phyloP scores from a whole-genome alignment of 2,797 vertebrate species.

The Melanotaenia trifasciata region DNA sequence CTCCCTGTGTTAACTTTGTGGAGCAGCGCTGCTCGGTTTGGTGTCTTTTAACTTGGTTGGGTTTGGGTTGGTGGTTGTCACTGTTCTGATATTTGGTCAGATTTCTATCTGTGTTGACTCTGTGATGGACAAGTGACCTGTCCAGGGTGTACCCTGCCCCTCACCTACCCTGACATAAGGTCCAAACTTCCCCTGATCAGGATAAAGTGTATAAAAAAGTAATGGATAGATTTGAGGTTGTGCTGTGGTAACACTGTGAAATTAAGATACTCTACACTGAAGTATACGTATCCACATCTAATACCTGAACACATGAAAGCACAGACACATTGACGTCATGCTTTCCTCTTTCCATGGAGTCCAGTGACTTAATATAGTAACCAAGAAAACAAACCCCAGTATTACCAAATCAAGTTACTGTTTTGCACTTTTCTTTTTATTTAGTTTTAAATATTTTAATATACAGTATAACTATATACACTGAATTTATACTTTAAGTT shows the following conservation, averaged over 20 bases:
- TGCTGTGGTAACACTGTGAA: constrained; percentile 19
- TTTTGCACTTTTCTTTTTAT: neutral
- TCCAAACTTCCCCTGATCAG: neutral
- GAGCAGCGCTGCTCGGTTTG: constrained; percentile 22
- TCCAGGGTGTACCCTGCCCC: neutral
- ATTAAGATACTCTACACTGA: constrained; percentile 35
- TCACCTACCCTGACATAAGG: neutral
- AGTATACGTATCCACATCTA: constrained; percentile 12
- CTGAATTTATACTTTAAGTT: no score
- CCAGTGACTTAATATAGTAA: neutral
- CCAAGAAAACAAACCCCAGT: neutral
- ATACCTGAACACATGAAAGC: neutral
- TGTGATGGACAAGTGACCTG: neutral
- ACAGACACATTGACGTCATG: neutral
- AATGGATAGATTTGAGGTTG: neutral
- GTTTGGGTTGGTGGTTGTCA: constrained; percentile 13
- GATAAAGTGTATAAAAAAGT: neutral
- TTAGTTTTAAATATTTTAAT: neutral
- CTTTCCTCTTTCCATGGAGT: neutral
- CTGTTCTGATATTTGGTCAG: neutral
- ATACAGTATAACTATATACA: neutral
- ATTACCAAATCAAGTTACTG: neutral
- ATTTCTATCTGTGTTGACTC: neutral
- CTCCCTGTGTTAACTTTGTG: constrained; percentile 6
- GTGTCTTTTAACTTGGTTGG: constrained; percentile 10